phyloP scores from a whole-genome alignment of 2,797 vertebrate species.

The Sparidentex hasta region DNA sequence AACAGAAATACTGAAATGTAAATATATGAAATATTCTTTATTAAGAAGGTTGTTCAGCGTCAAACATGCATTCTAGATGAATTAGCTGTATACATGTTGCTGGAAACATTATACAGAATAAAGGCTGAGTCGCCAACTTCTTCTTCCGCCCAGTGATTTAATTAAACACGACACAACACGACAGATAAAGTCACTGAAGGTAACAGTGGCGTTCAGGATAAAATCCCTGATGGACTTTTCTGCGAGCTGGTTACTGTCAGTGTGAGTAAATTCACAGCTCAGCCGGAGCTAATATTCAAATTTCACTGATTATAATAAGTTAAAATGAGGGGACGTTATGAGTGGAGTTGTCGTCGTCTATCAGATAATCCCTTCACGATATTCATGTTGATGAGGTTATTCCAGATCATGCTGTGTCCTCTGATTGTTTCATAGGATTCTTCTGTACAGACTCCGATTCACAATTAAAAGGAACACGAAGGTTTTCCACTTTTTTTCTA shows the following conservation, averaged over 20 bases:
- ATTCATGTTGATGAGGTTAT: background rate
- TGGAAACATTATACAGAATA: too few species aligned
- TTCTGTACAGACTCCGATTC: background rate
- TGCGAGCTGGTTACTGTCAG: background rate
- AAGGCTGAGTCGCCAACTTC: too few species aligned
- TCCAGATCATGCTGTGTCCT: background rate
- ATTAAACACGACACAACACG: too few species aligned
- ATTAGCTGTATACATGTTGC: too few species aligned
- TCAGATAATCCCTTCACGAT: background rate
- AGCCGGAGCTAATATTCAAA: background rate
- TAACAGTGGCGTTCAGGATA: too few species aligned
- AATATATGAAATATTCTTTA: too few species aligned
- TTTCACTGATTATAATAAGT: background rate
- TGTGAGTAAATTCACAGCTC: background rate
- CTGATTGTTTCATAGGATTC: background rate
- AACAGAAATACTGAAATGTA: too few species aligned
- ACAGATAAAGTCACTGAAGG: too few species aligned
- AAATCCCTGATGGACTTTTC: background rate
- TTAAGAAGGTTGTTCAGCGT: too few species aligned
- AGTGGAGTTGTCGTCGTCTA: background rate
- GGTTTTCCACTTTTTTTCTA: background rate
- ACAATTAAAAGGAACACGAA: conserved; percentile 3
- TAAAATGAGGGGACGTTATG: background rate
- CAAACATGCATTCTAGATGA: too few species aligned
- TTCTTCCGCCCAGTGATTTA: too few species aligned